A percentile compares a stretch with the other conserved stretches of the same genome.
Evolutionary conservation across 2,888 invertebrate genomes (phyloP).

Genomic region (Romanomermis culicivorax): DNA sequence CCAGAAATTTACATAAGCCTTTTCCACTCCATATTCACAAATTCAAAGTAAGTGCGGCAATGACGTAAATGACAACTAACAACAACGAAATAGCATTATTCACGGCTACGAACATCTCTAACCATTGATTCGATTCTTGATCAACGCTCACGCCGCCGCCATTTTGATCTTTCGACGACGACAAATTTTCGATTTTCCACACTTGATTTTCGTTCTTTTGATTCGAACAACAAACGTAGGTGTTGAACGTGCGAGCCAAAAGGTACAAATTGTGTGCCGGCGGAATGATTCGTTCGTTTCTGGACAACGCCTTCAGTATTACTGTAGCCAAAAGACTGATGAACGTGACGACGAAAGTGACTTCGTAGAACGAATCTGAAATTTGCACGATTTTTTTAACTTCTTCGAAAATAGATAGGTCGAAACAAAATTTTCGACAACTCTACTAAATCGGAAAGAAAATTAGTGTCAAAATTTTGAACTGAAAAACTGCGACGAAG

Average conservation of each 20-base stretch:
- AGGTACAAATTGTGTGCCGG: slow-evolving; percentile 14
- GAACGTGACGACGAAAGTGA: slow-evolving; percentile 20
- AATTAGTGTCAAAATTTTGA: no score
- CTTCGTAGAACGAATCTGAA: slow-evolving; percentile 22
- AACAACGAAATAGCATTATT: slow-evolving; percentile 8
- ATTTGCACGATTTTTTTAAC: not conserved
- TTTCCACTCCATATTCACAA: no score
- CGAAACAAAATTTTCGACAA: no score
- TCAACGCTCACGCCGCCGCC: not conserved
- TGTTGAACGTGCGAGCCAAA: slow-evolving; percentile 8
- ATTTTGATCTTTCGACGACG: not conserved
- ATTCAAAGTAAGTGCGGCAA: slow-evolving; percentile 7
- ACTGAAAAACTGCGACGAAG: not conserved
- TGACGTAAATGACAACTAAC: slow-evolving; percentile 9
- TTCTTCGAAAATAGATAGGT: no score
- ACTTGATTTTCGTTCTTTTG: no score
- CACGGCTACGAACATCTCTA: slow-evolving; percentile 4
- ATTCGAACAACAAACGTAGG: slow-evolving; percentile 4
- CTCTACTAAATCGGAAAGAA: no score
- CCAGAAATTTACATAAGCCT: no score
- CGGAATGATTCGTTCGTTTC: slow-evolving; percentile 19
- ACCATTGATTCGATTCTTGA: slow-evolving; percentile 7
- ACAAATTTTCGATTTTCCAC: not conserved
- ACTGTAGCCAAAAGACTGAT: slow-evolving; percentile 21
- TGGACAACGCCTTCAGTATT: slow-evolving; percentile 18